These are phyloP conservation scores for Delichon dasypus DNA, from an alignment of 2,797 vertebrate species.

Conservation along the genomic window DNA sequence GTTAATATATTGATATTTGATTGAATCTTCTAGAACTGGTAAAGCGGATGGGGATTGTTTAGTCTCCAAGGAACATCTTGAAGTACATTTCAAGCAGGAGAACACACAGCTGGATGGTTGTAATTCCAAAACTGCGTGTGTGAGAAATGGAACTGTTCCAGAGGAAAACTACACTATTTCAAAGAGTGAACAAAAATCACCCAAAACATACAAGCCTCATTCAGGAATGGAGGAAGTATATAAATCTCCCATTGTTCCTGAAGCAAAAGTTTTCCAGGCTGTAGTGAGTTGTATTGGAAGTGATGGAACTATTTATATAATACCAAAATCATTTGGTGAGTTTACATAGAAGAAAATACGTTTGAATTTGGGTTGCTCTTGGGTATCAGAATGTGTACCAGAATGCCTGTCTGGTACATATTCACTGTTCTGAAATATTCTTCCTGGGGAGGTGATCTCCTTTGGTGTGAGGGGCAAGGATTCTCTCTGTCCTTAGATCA, in stretches of 20 bases:
- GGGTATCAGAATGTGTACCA: background rate
- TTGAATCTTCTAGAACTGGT: conserved; percentile 60
- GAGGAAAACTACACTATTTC: background rate
- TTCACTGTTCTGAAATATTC: background rate
- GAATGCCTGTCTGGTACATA: background rate
- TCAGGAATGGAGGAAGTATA: conserved; percentile 71
- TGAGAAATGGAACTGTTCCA: background rate
- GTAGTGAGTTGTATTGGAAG: conserved; percentile 80
- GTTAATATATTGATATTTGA: conserved; percentile 9
- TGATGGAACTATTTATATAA: conserved; percentile 85
- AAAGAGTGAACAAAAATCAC: background rate
- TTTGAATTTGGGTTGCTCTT: background rate
- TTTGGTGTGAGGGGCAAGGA: rapidly evolving
- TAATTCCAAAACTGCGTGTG: background rate
- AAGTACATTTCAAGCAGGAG: conserved; percentile 7
- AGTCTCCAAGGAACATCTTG: background rate
- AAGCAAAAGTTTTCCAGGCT: conserved; percentile 71
- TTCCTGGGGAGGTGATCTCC: background rate
- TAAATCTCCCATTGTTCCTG: conserved; percentile 80
- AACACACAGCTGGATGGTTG: background rate
- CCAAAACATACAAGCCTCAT: background rate
- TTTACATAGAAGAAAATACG: background rate
- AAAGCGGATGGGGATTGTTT: background rate
- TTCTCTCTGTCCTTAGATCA: rapidly evolving
- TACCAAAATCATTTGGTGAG: conserved; percentile 83